phyloP scores from a whole-genome alignment of 2,113 vertebrate species.

The Nettapus auritus region DNA sequence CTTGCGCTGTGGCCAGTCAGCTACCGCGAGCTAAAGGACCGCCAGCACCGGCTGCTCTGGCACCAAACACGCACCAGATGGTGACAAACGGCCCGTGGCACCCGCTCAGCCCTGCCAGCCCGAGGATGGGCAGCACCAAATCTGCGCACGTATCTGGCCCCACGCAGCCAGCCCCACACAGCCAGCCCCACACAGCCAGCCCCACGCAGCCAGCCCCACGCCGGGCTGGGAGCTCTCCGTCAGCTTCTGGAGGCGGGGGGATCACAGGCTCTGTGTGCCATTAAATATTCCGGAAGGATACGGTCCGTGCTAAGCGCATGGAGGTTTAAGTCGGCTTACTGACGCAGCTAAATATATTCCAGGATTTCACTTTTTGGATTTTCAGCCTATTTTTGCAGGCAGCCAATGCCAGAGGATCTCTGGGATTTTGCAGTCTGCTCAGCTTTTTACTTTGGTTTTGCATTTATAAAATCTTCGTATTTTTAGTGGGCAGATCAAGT shows the following conservation, averaged over 20 bases:
- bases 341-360: neutral
- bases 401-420: neutral
- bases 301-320: neutral
- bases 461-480: neutral
- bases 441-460: neutral
- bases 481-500: neutral
- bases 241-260: neutral
- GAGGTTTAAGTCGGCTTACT: neutral
- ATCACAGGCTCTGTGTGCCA: neutral
- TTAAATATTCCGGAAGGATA: accelerated
- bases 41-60: neutral
- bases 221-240: neutral
- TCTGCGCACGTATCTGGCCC: too few relatives aligned
- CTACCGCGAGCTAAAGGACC: neutral
- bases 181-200: neutral
- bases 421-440: neutral
- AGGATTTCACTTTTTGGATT: neutral
- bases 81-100: neutral
- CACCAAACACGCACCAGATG: accelerated
- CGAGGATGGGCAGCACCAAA: accelerated
- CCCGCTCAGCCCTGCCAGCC: neutral
- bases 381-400: neutral
- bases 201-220: neutral
- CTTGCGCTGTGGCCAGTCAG: neutral
- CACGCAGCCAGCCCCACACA: too few relatives aligned